Conservation (phyloP, 2,888 invertebrate genomes). For the Lasioglossum oenotherae region DNA sequence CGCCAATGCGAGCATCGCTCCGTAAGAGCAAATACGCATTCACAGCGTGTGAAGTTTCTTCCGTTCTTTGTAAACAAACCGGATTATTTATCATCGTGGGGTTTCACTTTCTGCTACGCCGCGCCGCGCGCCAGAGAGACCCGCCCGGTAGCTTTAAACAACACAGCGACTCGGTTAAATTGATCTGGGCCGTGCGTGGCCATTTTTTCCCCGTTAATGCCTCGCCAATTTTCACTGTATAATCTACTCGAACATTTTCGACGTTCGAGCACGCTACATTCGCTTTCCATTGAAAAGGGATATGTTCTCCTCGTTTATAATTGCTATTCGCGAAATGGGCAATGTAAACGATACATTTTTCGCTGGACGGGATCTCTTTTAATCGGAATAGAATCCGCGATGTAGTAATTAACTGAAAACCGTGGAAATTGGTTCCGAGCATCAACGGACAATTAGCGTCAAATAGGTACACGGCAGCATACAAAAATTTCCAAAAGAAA, state of each 20-base stretch:
- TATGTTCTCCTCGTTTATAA: neutral
- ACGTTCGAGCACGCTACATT: neutral
- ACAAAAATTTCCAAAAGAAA: too few relatives aligned
- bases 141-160: neutral
- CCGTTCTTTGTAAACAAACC: slow-evolving; percentile 29
- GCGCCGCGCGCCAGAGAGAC: neutral
- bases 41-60: slow-evolving; percentile 30
- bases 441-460: too few relatives aligned
- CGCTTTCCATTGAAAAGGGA: neutral
- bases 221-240: neutral
- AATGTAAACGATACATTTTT: too few relatives aligned
- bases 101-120: slow-evolving; percentile 6
- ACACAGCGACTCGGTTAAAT: neutral
- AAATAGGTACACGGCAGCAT: too few relatives aligned
- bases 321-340: too few relatives aligned
- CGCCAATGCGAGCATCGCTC: slow-evolving; percentile 12
- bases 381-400: too few relatives aligned
- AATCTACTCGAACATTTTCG: neutral
- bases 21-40: slow-evolving; percentile 18
- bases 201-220: neutral
- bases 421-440: too few relatives aligned
- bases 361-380: too few relatives aligned
- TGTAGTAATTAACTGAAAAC: too few relatives aligned
- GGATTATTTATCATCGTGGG: slow-evolving; percentile 16
- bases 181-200: neutral